Evolutionary conservation across 2,888 invertebrate species (phyloP), one percentile per base, ranked within the genome.

Genomic region (Coelinius sp.): DNA sequence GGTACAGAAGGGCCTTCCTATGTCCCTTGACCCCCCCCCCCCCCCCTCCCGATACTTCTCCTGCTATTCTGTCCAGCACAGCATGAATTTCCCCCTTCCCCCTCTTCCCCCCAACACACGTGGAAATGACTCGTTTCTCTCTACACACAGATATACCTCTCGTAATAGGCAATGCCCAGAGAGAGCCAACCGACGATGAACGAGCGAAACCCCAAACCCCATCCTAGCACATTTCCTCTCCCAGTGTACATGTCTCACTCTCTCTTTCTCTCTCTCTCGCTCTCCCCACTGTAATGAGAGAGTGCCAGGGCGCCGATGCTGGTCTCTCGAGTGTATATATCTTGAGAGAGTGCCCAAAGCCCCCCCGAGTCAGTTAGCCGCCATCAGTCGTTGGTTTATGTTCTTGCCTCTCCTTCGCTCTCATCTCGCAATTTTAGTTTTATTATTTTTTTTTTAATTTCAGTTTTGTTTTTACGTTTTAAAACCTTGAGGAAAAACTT

Each of bases 301-400:
- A 41, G 59, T 31, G 31, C 59, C 59, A 59, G 35, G 59, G 59
- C 59, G 59, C 59, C 59, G 59, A 59, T 59, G 59, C 59, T 35
- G 59, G 59, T 59, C 59, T 56, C 56, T 35, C 49, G 20, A 59
- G 35, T 59, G 31, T n/a, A n/a, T n/a, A n/a, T n/a, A n/a, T n/a
- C 59, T 59, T 59, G 59, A 59, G 59, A 35, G 59, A 59, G 59
- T 59, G 31, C 59, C 59, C 25, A 59, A 59, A 59, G 59, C 31
- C 59, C 27, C 59, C 27, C 59, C 59, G 63, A 63, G 63, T 82
- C 83, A 84, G 83, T 84, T 83, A 82, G 83, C 82, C 83, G 84
- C 82, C 84, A 83, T 79, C 82, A 84, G 84, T 82, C 84, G 82
- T 82, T 82, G 82, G 82, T 78, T 84, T 75, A 68, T 68, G 63